These are phyloP conservation scores for Podarcis raffonei DNA, from an alignment of 2,113 vertebrate genomes.

Conservation along the genomic window DNA sequence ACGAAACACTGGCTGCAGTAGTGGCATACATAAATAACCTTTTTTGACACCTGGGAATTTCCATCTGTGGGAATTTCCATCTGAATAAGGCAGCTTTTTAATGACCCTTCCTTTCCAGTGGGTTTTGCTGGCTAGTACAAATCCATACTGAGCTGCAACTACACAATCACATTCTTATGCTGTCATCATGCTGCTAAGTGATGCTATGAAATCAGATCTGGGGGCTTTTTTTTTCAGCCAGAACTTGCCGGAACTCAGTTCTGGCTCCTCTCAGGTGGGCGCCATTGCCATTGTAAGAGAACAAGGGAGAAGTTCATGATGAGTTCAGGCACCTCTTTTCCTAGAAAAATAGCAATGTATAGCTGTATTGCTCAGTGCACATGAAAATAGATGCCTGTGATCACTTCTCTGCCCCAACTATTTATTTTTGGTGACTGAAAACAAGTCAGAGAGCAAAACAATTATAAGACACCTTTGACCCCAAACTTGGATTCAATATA, in stretches of 20 bases:
- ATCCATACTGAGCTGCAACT: not conserved
- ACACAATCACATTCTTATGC: not conserved
- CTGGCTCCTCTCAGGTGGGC: too few relatives aligned
- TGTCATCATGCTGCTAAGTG: not conserved
- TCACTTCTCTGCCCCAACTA: not conserved
- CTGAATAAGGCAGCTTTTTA: not conserved
- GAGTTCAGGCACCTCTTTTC: too few relatives aligned
- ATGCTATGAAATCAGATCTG: not conserved
- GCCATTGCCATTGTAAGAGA: too few relatives aligned
- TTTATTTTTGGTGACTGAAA: not conserved
- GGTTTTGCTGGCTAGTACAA: not conserved
- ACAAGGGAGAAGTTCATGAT: too few relatives aligned
- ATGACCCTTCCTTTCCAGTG: not conserved
- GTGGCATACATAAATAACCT: too few relatives aligned
- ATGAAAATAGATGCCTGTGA: not conserved
- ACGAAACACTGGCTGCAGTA: too few relatives aligned
- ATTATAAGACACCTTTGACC: constrained; percentile 22
- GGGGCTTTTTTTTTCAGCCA: too few relatives aligned
- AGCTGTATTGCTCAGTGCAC: not conserved
- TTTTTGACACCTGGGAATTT: too few relatives aligned
- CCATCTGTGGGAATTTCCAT: too few relatives aligned
- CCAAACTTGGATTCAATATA: not conserved
- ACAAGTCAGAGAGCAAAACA: constrained; percentile 5
- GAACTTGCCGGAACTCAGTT: too few relatives aligned
- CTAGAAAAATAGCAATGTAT: too few relatives aligned